Evolutionary conservation across 2,797 vertebrate species (phyloP), one percentile per base, ranked within the genome.

Genomic region (Orientallactaga sibirica): DNA sequence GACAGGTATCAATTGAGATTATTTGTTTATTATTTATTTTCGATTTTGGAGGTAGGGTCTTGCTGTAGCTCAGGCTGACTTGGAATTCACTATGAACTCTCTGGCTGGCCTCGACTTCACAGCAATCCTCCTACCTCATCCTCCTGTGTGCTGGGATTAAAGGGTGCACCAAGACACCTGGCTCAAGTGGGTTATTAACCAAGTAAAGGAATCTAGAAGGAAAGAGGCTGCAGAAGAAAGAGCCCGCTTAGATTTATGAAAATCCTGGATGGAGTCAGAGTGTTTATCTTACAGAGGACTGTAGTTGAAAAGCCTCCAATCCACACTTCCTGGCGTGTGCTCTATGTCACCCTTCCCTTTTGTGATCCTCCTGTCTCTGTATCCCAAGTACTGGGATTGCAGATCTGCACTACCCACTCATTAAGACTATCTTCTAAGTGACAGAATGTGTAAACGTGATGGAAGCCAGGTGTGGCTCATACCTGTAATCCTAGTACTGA

Each of bases 151-250:
- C 48, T 48, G 48, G 48, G 48, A 48, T 48, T 48, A 48, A 8
- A 48, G 48, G 48, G 48, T 48, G 7, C 48, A 8, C 48, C 48
- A 48, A 7, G 7, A 48, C 48, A 48, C 7, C 48, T 10, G 1
- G 48, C 48, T 48, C 48, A 48, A 48, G 48, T 48, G 48, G 8
- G 48, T 48, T 48, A 58, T 58, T 58, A 66, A 71, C 14, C 37
- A 33, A 89, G 48, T n/a, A 81, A 90, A 81, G 62, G 29, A 85
- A 86, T 91, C 52, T n/a, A 52, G 78, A 74, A 75, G 71, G 22
- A 92, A 11, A 41, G 27, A 25, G 12, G 7, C 15, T 68, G 10
- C 20, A 62, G 22, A 70, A 85, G 33, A 82, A 29, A 62, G 19
- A 77, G 41, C 22, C 6, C 55, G 58, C 37, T 75, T 70, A 79